phyloP scores from a whole-genome alignment of 2,888 invertebrate genomes.

The Drosophila neotestacea region DNA sequence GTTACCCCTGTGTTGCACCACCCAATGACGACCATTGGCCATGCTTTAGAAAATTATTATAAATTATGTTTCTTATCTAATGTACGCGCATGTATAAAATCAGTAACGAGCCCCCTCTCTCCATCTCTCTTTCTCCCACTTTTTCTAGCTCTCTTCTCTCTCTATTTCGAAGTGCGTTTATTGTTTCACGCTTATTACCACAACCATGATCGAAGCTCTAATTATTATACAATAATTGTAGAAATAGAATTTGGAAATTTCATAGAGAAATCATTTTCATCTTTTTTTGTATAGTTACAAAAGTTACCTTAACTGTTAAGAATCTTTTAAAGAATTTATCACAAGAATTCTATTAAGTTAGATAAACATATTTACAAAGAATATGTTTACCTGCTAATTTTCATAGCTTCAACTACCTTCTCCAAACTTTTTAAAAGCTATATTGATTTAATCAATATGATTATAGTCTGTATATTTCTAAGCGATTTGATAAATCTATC shows the following conservation, averaged over 20 bases:
- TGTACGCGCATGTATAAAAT: conserved; percentile 24
- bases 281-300: not conserved
- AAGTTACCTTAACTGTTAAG: not conserved
- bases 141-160: not conserved
- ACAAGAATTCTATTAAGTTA: too few relatives aligned
- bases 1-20: not conserved
- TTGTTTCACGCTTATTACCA: conserved; percentile 20
- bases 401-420: too few relatives aligned
- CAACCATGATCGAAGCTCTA: conserved; percentile 22
- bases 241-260: not conserved
- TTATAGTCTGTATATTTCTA: too few relatives aligned
- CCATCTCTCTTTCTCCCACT: not conserved
- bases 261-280: not conserved
- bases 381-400: too few relatives aligned
- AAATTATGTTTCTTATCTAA: conserved; percentile 76
- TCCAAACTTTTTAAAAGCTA: too few relatives aligned
- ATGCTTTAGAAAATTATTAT: conserved; percentile 74
- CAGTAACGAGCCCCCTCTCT: conserved; percentile 44
- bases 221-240: not conserved
- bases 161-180: conserved; percentile 1
- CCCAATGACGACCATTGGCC: conserved; percentile 55
- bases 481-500: too few relatives aligned
- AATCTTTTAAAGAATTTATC: not conserved
- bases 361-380: too few relatives aligned
- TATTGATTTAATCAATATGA: too few relatives aligned